These are phyloP conservation scores for Guaruba guarouba DNA, from an alignment of 2,113 vertebrate genomes.

Conservation along the genomic window DNA sequence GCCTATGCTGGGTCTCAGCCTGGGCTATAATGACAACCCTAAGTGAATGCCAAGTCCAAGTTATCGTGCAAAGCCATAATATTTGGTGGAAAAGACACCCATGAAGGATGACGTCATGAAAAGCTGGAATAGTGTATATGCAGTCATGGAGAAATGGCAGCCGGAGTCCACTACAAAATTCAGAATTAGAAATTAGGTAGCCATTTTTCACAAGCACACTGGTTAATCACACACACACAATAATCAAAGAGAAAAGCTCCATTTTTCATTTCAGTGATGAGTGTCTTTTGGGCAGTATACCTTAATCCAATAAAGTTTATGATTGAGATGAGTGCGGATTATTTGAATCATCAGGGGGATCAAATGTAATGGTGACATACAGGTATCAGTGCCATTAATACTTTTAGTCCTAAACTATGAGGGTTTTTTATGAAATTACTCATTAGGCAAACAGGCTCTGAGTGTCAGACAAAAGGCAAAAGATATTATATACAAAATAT, in stretches of 20 bases:
- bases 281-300: not conserved
- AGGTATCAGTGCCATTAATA: not conserved
- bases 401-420: not conserved
- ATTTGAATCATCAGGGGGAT: not conserved
- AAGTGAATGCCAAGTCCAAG: not conserved
- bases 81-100: not conserved
- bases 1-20: not conserved
- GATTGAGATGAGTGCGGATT: not conserved
- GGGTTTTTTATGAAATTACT: not conserved
- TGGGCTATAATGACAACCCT: not conserved
- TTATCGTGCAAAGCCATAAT: not conserved
- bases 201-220: not conserved
- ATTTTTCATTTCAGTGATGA: not conserved
- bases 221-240: not conserved
- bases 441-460: not conserved
- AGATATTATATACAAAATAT: not conserved
- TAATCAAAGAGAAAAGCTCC: not conserved
- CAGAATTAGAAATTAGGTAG: not conserved
- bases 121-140: not conserved
- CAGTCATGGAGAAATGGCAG: not conserved
- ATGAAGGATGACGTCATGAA: rapidly evolving
- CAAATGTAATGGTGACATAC: not conserved
- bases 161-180: not conserved
- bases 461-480: not conserved
- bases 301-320: not conserved